A percentile compares a stretch with the other conserved stretches of the same genome.
Evolutionary conservation across 2,797 vertebrate genomes (phyloP).

Genomic region (Amblyopsis hoosieri): DNA sequence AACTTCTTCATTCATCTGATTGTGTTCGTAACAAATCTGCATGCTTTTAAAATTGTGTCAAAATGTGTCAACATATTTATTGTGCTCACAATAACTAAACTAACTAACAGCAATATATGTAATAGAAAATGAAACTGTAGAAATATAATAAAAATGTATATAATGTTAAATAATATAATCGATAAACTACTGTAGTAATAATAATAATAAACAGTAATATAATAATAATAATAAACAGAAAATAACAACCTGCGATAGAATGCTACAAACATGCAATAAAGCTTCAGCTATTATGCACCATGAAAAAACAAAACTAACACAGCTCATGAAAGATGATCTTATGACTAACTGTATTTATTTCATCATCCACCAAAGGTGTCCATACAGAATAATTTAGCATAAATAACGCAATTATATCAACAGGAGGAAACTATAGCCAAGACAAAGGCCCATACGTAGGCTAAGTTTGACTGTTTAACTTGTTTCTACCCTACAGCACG

Average conservation of each 20-base stretch:
- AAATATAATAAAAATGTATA: no score
- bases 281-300: slow-evolving; percentile 62
- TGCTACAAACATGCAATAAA: slow-evolving; percentile 71
- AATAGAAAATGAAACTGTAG: no score
- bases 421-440: slow-evolving; percentile 48
- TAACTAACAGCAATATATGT: no score
- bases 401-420: slow-evolving; percentile 14
- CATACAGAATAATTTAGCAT: slow-evolving; percentile 3
- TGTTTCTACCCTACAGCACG: no score
- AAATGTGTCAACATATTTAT: slow-evolving; percentile 2
- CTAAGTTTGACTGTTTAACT: no score
- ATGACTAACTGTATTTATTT: slow-evolving; percentile 32
- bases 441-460: slow-evolving; percentile 52
- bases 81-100: no score
- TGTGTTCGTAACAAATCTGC: slow-evolving; percentile 65
- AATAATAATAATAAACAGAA: slow-evolving; percentile 54
- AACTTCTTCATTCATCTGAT: slow-evolving; percentile 8
- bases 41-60: slow-evolving; percentile 64
- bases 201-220: slow-evolving; percentile 1
- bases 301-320: slow-evolving; percentile 64
- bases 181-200: no score
- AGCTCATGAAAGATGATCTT: slow-evolving; percentile 53
- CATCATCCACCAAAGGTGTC: slow-evolving; percentile 27
- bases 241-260: slow-evolving; percentile 57
- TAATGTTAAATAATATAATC: no score